Percentiles rank a stretch among this genome's conserved stretches.
phyloP scores from a whole-genome alignment of 2,888 invertebrate genomes.

The Ormyrus pomaceus region DNA sequence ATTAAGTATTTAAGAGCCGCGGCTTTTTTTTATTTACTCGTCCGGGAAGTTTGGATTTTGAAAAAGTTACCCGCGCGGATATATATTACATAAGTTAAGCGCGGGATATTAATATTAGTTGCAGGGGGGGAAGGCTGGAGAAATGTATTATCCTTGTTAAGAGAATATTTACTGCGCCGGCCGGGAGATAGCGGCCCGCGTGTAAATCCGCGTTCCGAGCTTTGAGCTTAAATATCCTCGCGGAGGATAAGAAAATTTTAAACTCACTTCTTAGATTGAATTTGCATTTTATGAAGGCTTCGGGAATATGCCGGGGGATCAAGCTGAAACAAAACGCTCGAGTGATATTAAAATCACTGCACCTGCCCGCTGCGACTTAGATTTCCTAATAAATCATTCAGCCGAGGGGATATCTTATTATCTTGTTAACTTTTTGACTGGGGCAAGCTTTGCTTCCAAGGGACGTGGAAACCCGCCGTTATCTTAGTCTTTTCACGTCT shows the following conservation, averaged over 20 bases:
- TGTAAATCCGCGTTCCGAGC: background rate
- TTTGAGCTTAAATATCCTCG: background rate
- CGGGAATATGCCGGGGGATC: background rate
- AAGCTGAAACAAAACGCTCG: background rate
- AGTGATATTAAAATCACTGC: background rate
- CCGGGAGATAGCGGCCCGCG: background rate
- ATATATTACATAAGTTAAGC: too few relatives aligned
- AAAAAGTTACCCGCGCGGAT: background rate
- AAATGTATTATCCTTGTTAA: background rate
- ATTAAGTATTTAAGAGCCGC: too few relatives aligned
- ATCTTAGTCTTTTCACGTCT: too few relatives aligned
- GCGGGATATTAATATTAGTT: background rate
- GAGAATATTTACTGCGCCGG: constrained; percentile 6
- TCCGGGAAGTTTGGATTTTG: background rate
- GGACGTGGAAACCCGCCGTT: too few relatives aligned
- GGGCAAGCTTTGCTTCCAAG: too few relatives aligned
- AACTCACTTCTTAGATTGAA: background rate
- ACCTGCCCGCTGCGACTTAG: too few relatives aligned
- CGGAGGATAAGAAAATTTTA: background rate
- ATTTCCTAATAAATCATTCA: too few relatives aligned
- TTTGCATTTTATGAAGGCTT: too few relatives aligned
- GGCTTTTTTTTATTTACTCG: background rate
- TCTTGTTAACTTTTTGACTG: too few relatives aligned
- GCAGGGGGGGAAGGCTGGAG: background rate
- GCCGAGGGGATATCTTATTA: too few relatives aligned